Evolutionary conservation across 2,797 vertebrate genomes (phyloP).

Genomic region (Tapera naevia): DNA sequence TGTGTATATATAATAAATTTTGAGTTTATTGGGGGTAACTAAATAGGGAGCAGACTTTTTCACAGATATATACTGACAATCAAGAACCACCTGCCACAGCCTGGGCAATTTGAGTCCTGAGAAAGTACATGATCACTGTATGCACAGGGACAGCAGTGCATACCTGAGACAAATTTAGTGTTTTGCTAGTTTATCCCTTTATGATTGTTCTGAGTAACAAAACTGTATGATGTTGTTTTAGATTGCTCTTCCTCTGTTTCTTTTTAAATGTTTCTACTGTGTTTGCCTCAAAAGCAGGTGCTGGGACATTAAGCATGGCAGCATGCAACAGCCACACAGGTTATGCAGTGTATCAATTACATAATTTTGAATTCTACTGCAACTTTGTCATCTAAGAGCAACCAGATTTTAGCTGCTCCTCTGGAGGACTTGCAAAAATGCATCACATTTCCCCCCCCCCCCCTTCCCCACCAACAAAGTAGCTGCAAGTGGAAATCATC

Average conservation of each 20-base stretch:
- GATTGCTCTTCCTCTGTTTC: neutral
- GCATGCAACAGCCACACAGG: fast-evolving
- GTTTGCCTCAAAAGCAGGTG: neutral
- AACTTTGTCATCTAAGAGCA: neutral
- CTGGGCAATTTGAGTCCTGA: neutral
- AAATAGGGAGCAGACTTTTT: neutral
- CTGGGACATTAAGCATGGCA: neutral
- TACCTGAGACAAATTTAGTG: too few species aligned
- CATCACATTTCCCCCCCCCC: too few species aligned
- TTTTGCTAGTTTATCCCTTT: neutral
- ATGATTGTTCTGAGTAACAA: neutral
- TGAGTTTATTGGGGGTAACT: neutral
- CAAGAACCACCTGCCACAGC: neutral
- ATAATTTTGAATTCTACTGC: neutral
- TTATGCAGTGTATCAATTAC: neutral
- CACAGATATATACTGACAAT: neutral
- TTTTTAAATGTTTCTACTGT: neutral
- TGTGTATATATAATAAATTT: neutral
- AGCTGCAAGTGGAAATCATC: neutral
- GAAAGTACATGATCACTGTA: fast-evolving
- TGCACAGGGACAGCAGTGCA: neutral
- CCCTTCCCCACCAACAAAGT: neutral
- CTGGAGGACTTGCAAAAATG: too few species aligned
- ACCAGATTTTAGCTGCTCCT: neutral
- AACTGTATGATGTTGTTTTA: neutral